Percentiles rank a stretch among this genome's conserved stretches.
These are phyloP conservation scores for Sphinx pinastri DNA, from an alignment of 2,888 invertebrate species.

Conservation along the genomic window DNA sequence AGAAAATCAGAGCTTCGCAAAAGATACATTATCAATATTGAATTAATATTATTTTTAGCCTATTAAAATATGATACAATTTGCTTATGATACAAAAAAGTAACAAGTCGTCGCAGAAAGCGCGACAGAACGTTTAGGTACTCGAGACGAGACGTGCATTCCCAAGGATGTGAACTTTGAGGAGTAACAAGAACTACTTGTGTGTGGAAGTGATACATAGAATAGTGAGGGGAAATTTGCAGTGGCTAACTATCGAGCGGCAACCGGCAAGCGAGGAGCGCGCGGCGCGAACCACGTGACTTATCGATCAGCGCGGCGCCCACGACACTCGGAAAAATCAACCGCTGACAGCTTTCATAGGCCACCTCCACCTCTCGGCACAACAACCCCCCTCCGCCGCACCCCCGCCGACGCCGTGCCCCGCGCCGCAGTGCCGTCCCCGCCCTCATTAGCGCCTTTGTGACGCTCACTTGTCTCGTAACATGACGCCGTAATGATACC, in stretches of 20 bases:
- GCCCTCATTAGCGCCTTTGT: conserved; percentile 83
- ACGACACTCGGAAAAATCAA: conserved; percentile 84
- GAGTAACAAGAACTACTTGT: conserved; percentile 26
- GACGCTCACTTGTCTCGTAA: conserved; percentile 80
- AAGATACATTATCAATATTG: not conserved
- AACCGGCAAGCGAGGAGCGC: conserved; percentile 64
- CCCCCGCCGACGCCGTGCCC: conserved; percentile 32
- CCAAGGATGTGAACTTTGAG: conserved; percentile 11
- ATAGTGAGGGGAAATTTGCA: conserved; percentile 69
- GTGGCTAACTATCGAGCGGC: conserved; percentile 74
- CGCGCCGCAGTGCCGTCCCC: conserved; percentile 46
- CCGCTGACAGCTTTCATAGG: conserved; percentile 82
- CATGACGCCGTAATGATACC: conserved; percentile 77
- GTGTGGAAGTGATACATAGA: conserved; percentile 38
- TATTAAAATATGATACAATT: not conserved
- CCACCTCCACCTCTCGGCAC: conserved; percentile 59
- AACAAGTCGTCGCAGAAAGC: not conserved
- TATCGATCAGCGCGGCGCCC: conserved; percentile 83
- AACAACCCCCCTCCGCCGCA: conserved; percentile 34
- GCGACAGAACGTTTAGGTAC: not conserved
- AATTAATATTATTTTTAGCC: not conserved
- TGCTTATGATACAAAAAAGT: not conserved
- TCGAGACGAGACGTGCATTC: conserved; percentile 4
- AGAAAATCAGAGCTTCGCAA: not conserved
- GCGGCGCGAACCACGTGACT: conserved; percentile 77